Base-by-base conservation (phyloP, 2,888 invertebrate species). In the Cremastinae sp. region DNA sequence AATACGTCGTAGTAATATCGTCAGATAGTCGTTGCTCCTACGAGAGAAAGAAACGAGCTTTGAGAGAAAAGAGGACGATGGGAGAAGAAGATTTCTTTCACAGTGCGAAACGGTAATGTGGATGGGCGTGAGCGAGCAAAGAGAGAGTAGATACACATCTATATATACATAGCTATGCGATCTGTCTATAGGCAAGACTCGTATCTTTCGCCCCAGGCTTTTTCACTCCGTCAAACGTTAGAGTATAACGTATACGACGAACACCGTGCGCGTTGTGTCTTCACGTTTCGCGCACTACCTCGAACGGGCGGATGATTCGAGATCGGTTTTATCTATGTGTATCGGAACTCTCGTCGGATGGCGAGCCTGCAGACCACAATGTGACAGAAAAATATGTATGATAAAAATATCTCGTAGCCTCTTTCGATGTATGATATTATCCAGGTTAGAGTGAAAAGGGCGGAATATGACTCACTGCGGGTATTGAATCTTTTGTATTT, bases 281-380 rank as follows among this genome's bases (percentile, higher is more conserved):
- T 81, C 78, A 78, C 73, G 78, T 80, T 78, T 78, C 61, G 59
- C 49, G 66, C 56, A 75, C 2, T 37, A 76, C 77, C 66, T 72
- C 75, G 81, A 83, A 82, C 81, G 82, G 76, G 79, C 71, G 64
- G 66, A 70, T 65, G 20, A 81, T 79, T 82, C 80, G 80, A 79
- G 78, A 76, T 73, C 79, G 78, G 74, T 80, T 83, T 75, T 28
- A 14, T 62, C 75, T 68, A 71, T 70, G 58, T 75, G 59, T 72
- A 49, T 61, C 74, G 64, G 75, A 76, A 74, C 78, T 78, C 79
- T 78, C 79, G 78, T 81, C 80, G 79, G 69, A 39, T 45, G 20
- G 56, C 22, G 66, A 72, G 5, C 28, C 5, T 5, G 28, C 28
- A 41, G 41, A 28, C 35, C 49, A 22, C 16, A 51, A 28, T 9